Evolutionary conservation across 2,888 invertebrate species (phyloP).

Genomic region (Rhabditophanes sp.): DNA sequence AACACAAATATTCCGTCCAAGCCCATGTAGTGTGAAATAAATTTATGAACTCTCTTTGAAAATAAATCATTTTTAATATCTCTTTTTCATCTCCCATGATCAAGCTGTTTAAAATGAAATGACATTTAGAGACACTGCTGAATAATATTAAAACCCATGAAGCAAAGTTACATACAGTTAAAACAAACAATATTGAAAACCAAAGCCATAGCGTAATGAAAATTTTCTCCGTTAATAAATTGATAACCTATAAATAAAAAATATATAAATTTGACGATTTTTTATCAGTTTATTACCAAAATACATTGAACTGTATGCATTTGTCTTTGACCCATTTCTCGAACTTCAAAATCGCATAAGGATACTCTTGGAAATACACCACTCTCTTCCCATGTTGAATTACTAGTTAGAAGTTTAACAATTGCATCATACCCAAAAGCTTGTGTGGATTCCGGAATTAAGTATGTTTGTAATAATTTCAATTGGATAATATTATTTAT

Average conservation of each 20-base stretch:
- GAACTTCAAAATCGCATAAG: constrained; percentile 42
- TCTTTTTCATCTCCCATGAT: constrained; percentile 34
- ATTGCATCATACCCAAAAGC: constrained; percentile 30
- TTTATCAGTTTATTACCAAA: constrained; percentile 24
- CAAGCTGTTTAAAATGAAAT: constrained; percentile 36
- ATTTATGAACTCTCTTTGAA: constrained; percentile 6
- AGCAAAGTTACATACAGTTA: constrained; percentile 30
- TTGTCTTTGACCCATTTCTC: constrained; percentile 41
- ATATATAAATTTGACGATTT: constrained; percentile 13
- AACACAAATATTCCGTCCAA: constrained; percentile 39
- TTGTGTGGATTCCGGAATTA: constrained; percentile 14
- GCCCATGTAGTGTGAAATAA: constrained; percentile 31
- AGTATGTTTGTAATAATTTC: constrained; percentile 18
- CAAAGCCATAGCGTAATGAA: constrained; percentile 17
- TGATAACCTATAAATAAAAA: background rate
- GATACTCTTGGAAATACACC: constrained; percentile 42
- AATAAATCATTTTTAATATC: constrained; percentile 2
- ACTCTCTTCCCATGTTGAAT: constrained; percentile 34
- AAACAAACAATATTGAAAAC: constrained; percentile 26
- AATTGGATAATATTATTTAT: constrained; percentile 16
- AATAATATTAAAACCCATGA: constrained; percentile 30
- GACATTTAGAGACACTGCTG: constrained; percentile 25
- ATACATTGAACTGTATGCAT: constrained; percentile 40
- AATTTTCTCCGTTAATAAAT: background rate
- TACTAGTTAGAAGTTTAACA: constrained; percentile 22